Base-by-base conservation (phyloP, 2,797 vertebrate genomes). In the Coccyzus lansbergi region DNA sequence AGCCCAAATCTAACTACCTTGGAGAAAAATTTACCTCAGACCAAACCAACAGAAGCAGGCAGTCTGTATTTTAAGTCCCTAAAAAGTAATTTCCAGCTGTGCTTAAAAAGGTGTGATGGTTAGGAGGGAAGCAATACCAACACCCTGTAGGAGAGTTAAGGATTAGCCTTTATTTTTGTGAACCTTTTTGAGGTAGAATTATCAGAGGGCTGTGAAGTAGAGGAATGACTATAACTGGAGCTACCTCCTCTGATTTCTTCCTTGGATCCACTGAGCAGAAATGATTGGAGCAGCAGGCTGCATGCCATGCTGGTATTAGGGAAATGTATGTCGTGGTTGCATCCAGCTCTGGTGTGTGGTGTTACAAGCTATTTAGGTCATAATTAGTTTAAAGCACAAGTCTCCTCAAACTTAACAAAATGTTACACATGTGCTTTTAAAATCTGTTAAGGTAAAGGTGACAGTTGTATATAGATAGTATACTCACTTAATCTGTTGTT, bases 11-110 rank as follows among this genome's bases (percentile, higher is more conserved):
- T 18, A 44, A 44, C 44, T 44, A 44, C 44, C 18, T 18, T 44
- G 16, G 44, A 44, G 44, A 44, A 44, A 44, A 18, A 18, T 44
- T 44, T 44, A 44, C 18, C 44, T 18, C 16, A 44, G 44, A 44
- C 44, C 18, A 44, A 44, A 44, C 44, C 44, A 44, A 44, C 44
- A 44, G 44, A 44, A 44, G 44, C 58, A 87, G 87, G 83, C 74
- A 59, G 31, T 76, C 71, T 90, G 63, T 86, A 83, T 93, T 94
- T 90, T 86, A 93, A 76, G 15, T 81, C 82, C 69, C 67, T 78
- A 90, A 85, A 87, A 90, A 79, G 79, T 85, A 3, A 52, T 86
- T 89, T 96, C 88, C 72, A 93, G 69, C 70, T 87, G 80, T 87
- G 59, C 59, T 92, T 91, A 88, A 76, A 89, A 67, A 67, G 25